Evolutionary conservation across 2,888 invertebrate genomes (phyloP).

Genomic region (Volucella bombylans): DNA sequence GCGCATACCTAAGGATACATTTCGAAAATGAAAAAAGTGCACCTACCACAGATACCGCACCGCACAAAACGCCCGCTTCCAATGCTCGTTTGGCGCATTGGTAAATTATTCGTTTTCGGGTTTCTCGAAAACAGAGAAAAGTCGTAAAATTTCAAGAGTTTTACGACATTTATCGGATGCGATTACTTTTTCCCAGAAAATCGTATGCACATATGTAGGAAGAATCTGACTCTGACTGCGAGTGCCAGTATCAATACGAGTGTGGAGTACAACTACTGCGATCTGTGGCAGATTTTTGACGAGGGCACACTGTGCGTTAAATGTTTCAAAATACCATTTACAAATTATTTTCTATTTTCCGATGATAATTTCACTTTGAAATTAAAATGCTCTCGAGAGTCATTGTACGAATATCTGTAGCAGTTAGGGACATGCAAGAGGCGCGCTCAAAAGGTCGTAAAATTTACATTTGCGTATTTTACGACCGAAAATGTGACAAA

Average conservation of each 20-base stretch:
- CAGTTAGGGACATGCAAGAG: not conserved
- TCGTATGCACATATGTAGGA: conserved; percentile 2
- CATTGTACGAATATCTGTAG: not conserved
- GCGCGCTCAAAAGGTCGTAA: conserved; percentile 50
- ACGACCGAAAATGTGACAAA: conserved; percentile 37
- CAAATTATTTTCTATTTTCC: conserved; percentile 63
- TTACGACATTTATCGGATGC: conserved; percentile 70
- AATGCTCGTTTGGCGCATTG: conserved; percentile 41
- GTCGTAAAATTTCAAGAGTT: conserved; percentile 72
- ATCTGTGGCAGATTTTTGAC: not conserved
- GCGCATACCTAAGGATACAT: conserved; percentile 33
- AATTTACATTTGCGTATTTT: conserved; percentile 61
- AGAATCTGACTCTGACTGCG: conserved; percentile 11
- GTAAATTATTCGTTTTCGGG: conserved; percentile 29
- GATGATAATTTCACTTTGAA: conserved; percentile 67
- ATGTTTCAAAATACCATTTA: conserved; percentile 67
- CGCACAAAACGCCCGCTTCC: conserved; percentile 33
- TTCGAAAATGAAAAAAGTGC: conserved; percentile 41
- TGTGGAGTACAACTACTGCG: too few species aligned
- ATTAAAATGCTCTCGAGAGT: conserved; percentile 46
- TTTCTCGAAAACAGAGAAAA: conserved; percentile 67
- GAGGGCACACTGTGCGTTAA: conserved; percentile 47
- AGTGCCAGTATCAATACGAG: not conserved
- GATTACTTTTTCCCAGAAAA: conserved; percentile 66
- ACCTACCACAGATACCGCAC: conserved; percentile 70